Conservation (phyloP, 1,140 invertebrate genomes). For the Pseudomyrmex gracilis region DNA sequence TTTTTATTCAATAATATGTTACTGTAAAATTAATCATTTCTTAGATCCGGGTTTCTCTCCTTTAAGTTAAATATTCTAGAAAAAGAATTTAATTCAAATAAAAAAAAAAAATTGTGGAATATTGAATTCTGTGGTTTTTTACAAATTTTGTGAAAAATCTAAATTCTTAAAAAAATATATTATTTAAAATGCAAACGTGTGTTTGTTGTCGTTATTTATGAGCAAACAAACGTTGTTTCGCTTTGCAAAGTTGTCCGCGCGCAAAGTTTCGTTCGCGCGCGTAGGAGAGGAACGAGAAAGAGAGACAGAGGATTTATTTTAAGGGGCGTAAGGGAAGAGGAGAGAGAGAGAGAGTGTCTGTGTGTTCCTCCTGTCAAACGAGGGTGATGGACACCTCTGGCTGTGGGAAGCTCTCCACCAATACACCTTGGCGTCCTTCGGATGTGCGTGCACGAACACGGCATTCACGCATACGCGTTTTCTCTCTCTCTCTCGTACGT, state of each 20-base stretch:
- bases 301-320: slow-evolving; percentile 35
- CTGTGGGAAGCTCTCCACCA: slow-evolving; percentile 82
- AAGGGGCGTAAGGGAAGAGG: slow-evolving; percentile 47
- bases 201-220: too few relatives aligned
- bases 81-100: too few relatives aligned
- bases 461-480: slow-evolving; percentile 55
- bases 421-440: slow-evolving; percentile 72
- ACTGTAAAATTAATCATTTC: too few relatives aligned
- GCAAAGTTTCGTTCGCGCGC: neutral
- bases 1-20: too few relatives aligned
- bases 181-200: slow-evolving; percentile 21
- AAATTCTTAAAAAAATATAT: neutral
- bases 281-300: neutral
- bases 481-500: too few relatives aligned
- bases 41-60: too few relatives aligned
- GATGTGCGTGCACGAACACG: slow-evolving; percentile 56
- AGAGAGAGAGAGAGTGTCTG: too few relatives aligned
- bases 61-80: too few relatives aligned
- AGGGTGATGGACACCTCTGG: slow-evolving; percentile 84
- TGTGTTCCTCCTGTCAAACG: slow-evolving; percentile 84
- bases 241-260: neutral
- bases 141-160: neutral
- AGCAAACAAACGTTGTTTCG: neutral
- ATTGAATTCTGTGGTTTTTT: too few relatives aligned
- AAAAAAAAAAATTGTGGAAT: too few relatives aligned